These are phyloP conservation scores for Gonocerus acuteangulatus DNA, from an alignment of 2,888 invertebrate genomes.

Conservation along the genomic window DNA sequence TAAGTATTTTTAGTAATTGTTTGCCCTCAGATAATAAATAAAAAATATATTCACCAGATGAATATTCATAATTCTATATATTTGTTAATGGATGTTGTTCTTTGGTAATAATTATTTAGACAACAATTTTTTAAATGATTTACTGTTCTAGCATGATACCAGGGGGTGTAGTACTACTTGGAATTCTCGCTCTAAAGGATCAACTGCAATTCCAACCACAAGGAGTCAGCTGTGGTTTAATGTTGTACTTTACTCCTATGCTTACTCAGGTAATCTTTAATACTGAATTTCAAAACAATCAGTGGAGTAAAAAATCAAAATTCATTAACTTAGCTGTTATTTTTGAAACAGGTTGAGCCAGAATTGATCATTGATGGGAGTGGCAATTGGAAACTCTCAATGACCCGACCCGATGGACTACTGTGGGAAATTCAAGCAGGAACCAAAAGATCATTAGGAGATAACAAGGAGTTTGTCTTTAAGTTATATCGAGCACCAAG, in stretches of 20 bases:
- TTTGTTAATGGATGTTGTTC: too few species aligned
- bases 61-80: too few species aligned
- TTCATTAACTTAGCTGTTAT: not conserved
- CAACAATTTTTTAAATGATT: too few species aligned
- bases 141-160: constrained; percentile 38
- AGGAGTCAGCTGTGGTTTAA: constrained; percentile 40
- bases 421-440: constrained; percentile 39
- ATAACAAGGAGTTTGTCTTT: constrained; percentile 38
- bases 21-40: too few species aligned
- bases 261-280: constrained; percentile 36
- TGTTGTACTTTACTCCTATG: constrained; percentile 39
- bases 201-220: constrained; percentile 39
- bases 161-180: constrained; percentile 39
- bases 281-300: not conserved
- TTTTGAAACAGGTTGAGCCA: constrained; percentile 40
- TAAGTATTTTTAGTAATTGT: too few species aligned
- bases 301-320: not conserved
- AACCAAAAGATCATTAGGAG: constrained; percentile 31
- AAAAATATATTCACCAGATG: too few species aligned
- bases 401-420: constrained; percentile 37
- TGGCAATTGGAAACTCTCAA: constrained; percentile 36
- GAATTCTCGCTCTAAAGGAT: constrained; percentile 39
- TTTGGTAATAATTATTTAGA: too few species aligned
- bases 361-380: constrained; percentile 36
- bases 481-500: constrained; percentile 37